Base-by-base conservation (phyloP, 2,797 vertebrate species). In the Lerista edwardsae region DNA sequence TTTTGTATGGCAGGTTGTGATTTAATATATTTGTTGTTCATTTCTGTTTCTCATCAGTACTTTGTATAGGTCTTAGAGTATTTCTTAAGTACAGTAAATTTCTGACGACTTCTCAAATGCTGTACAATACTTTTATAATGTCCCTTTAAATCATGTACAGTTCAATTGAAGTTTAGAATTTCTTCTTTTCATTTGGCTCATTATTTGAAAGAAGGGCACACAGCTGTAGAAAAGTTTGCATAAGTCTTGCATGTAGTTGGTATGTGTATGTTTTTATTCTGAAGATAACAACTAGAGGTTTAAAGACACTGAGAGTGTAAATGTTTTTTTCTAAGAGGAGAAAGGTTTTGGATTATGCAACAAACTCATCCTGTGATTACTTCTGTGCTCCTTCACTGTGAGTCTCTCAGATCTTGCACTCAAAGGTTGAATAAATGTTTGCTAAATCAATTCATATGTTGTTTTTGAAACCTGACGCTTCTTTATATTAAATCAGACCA, bases 351-450 rank as follows among this genome's bases (percentile, higher is more conserved):
- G 89, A 87, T 89, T 92, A 34, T 82, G 77, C 1, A 1, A 34
- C 90, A 55, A 75, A 67, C 21, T 47, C 61, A 79, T 90, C 82
- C 84, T 90, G 78, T 88, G 84, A 90, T 90, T 83, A 25, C 79
- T 9, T 72, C 75, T 84, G n/a, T 23, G 41, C 67, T 9, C 90
- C 89, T 93, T 94, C 87, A 84, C 36, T 77, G 90, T 90, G 79
- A 89, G 83, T 87, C 86, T 90, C 94, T 94, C 90, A 92, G 91
- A 88, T 92, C 85, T 88, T 93, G 71, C 86, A 89, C 34, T 89
- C 68, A 86, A 41, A 2, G 72, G 34, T 84, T 83, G 89, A 25
- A 23, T 25, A 61, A 61, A 25, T 61, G 59, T 61, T 23, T 61
- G 19, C 25, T 25, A 61, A 61, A 23, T 3, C 6, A 61, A 23